Base-by-base conservation (phyloP, 92 coral and sea anemone genomes). In the Phenganax subtilis region DNA sequence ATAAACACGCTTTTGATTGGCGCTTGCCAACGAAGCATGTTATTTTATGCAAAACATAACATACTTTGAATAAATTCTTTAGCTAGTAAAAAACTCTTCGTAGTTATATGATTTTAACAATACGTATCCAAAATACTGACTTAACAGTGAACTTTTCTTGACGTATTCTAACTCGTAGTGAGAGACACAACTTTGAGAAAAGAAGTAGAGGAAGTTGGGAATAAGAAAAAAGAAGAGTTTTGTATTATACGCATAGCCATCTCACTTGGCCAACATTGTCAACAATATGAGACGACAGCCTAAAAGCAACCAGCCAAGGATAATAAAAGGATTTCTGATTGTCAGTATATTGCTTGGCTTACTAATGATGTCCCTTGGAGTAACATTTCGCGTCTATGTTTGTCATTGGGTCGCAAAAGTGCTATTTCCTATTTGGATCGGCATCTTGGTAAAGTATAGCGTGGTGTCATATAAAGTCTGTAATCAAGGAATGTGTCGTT, bases 341-440 rank as follows among this genome's bases (percentile, higher is more conserved):
- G 47, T 59, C 31, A 79, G 83, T 56, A 59, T 79, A 15, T 1
- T 79, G 3, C 20, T 79, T 2, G 83, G 83, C 7, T 14, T 79
- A 15, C 52, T 79, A 0, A 79, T 79, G 83, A 65, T 79, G 74
- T 5, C 54, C 20, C 51, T 79, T 9, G 83, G 83, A 6, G 74
- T 79, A 12, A 73, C 65, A 8, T 79, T 79, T 79, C 83, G 83
- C 25, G 83, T 79, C 51, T 79, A 79, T 37, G 83, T 79, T 9
- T 79, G 83, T 16, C 83, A 79, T 29, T 79, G 83, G 83, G 83
- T 79, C 10, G 83, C 83, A 12, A 79, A 65, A 27, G 63, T 0
- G 7, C 10, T 79, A 17, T 79, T 79, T 62, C 74, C 74, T 6
- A 54, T 47, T 16, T 79, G 83, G 83, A 79, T 79, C 12, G 83